A percentile compares a stretch with the other conserved stretches of the same genome.
Evolutionary conservation across 2,797 vertebrate genomes (phyloP).

Genomic region (Oreortyx pictus): DNA sequence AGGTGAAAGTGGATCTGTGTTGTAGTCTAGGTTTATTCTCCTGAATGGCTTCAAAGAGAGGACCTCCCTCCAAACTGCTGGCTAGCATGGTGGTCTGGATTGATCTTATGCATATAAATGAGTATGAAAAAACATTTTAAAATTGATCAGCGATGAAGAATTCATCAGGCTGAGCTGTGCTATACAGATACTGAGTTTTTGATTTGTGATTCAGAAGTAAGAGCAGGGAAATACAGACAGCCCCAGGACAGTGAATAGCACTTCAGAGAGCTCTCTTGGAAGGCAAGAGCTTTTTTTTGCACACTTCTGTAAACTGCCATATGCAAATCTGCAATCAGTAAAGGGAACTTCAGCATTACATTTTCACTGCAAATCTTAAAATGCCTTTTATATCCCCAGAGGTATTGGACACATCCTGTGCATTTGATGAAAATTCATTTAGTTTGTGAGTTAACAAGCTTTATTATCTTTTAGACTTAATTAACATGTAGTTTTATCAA

Average conservation of each 20-base stretch:
- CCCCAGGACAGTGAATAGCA: neutral
- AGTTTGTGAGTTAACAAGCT: neutral
- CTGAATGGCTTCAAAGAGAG: neutral
- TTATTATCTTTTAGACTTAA: neutral
- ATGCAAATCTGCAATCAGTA: neutral
- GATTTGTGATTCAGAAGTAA: neutral
- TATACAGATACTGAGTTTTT: neutral
- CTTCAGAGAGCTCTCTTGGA: neutral
- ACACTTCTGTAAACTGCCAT: neutral
- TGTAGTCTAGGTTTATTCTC: neutral
- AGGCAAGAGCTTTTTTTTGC: neutral
- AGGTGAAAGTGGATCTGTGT: neutral
- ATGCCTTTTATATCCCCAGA: neutral
- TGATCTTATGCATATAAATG: neutral
- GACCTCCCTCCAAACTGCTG: neutral
- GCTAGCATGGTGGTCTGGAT: neutral
- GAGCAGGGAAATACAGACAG: rapidly evolving
- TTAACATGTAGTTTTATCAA: slow-evolving; percentile 1
- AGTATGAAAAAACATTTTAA: neutral
- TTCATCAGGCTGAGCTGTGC: neutral
- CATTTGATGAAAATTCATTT: neutral
- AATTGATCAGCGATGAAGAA: neutral
- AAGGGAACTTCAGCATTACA: neutral
- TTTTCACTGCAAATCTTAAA: neutral
- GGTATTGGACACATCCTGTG: neutral